These are phyloP conservation scores for Diglossa cyanea DNA, from an alignment of 2,797 vertebrate genomes.

Conservation along the genomic window DNA sequence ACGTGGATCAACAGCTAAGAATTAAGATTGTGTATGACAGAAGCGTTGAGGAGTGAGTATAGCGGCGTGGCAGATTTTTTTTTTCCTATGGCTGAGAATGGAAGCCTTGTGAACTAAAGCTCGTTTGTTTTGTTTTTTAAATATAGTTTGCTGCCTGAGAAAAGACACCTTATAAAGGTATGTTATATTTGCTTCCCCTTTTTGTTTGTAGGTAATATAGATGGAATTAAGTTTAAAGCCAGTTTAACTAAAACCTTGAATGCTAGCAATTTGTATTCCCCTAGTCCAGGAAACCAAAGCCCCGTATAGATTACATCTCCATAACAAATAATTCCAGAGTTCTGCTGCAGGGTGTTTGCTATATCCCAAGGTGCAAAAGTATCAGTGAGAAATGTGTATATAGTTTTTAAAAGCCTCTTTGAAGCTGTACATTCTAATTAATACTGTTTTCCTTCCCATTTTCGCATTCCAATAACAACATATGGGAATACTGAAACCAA, in stretches of 20 bases:
- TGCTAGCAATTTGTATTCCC: not conserved
- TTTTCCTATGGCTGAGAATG: accelerated
- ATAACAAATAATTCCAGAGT: not conserved
- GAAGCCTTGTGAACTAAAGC: not conserved
- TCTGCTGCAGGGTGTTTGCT: not conserved
- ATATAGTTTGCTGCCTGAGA: slow-evolving; percentile 80
- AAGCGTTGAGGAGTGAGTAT: slow-evolving; percentile 89
- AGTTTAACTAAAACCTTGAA: not conserved
- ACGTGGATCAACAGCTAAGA: slow-evolving; percentile 84
- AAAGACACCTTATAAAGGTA: slow-evolving; percentile 86
- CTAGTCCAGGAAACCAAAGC: not conserved
- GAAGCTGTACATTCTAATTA: not conserved
- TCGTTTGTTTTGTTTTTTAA: not conserved
- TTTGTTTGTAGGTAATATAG: accelerated
- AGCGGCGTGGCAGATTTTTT: too few species aligned
- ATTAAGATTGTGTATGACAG: slow-evolving; percentile 89
- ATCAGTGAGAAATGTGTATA: not conserved
- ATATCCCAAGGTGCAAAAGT: not conserved
- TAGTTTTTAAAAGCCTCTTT: not conserved
- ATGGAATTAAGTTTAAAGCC: not conserved
- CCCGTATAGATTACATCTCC: not conserved
- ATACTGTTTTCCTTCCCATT: not conserved
- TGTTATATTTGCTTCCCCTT: not conserved
- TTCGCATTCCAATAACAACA: not conserved
- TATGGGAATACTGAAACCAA: not conserved